Evolutionary conservation across 2,888 invertebrate genomes (phyloP).

Genomic region (Calameuta idolon): DNA sequence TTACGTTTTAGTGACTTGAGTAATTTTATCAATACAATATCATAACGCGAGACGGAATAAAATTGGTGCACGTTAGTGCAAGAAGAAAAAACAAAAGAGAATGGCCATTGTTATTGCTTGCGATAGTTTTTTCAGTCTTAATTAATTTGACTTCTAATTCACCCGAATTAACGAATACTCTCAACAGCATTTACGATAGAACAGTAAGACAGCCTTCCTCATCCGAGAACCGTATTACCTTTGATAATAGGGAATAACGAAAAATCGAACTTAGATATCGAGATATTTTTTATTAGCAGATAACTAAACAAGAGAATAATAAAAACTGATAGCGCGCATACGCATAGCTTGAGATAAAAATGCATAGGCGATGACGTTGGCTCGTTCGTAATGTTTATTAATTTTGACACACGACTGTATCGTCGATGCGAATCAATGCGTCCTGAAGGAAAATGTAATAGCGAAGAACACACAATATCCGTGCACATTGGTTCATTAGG

Average conservation of each 20-base stretch:
- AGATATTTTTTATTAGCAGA: background rate
- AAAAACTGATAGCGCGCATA: background rate
- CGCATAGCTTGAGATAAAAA: background rate
- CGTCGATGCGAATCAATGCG: background rate
- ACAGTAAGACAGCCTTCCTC: background rate
- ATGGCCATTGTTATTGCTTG: background rate
- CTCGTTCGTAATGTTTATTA: background rate
- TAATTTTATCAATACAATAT: background rate
- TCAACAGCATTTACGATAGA: background rate
- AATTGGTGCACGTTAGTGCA: background rate
- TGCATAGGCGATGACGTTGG: background rate
- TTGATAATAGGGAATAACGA: background rate
- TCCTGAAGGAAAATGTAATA: background rate
- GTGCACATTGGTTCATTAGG: constrained; percentile 28
- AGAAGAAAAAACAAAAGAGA: background rate
- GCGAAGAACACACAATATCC: constrained; percentile 28
- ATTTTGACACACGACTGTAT: background rate
- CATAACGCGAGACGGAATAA: background rate
- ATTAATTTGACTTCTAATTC: background rate
- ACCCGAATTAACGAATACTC: background rate
- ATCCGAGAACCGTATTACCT: background rate
- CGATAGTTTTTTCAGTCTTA: background rate
- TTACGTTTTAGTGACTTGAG: background rate
- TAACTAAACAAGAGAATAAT: background rate
- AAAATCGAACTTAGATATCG: background rate